These are phyloP conservation scores for Drosophila kanekoi DNA, from an alignment of 2,888 invertebrate genomes.

Conservation along the genomic window DNA sequence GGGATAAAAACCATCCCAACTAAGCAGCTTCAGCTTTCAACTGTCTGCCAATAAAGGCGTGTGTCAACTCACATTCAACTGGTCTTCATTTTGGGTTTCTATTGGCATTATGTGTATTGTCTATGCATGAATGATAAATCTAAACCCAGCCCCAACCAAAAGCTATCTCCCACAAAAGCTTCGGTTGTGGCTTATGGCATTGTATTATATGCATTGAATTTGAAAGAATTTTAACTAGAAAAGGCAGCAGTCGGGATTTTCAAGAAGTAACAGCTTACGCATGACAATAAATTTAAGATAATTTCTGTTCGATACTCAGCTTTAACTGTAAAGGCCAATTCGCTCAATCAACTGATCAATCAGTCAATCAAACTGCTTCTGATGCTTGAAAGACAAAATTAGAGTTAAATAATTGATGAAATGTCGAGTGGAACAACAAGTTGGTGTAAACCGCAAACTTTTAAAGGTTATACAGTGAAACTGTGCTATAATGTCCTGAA, in stretches of 20 bases:
- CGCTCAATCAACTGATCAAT: conserved; percentile 7
- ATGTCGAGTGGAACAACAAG: conserved; percentile 2
- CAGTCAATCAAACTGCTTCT: conserved; percentile 11
- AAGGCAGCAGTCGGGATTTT: conserved; percentile 11
- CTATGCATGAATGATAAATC: conserved; percentile 53
- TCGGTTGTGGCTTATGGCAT: conserved; percentile 22
- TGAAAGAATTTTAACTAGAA: conserved; percentile 14
- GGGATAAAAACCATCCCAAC: not conserved
- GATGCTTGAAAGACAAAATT: not conserved
- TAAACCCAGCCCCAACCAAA: conserved; percentile 3
- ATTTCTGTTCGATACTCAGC: not conserved
- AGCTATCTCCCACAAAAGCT: not conserved
- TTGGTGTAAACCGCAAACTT: not conserved
- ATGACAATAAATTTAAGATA: conserved; percentile 16
- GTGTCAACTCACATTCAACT: conserved; percentile 38
- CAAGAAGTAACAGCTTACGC: conserved; percentile 2
- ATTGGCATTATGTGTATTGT: conserved; percentile 52
- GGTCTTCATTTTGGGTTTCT: conserved; percentile 38
- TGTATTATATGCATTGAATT: conserved; percentile 33
- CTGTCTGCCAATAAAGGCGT: conserved; percentile 1
- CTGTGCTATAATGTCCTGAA: not conserved
- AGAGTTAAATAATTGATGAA: not conserved
- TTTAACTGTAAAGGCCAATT: conserved; percentile 10
- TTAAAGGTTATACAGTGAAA: not conserved
- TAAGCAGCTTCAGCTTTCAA: not conserved